Evolutionary conservation across 2,113 vertebrate genomes (phyloP).

Genomic region (Mungos mungo): DNA sequence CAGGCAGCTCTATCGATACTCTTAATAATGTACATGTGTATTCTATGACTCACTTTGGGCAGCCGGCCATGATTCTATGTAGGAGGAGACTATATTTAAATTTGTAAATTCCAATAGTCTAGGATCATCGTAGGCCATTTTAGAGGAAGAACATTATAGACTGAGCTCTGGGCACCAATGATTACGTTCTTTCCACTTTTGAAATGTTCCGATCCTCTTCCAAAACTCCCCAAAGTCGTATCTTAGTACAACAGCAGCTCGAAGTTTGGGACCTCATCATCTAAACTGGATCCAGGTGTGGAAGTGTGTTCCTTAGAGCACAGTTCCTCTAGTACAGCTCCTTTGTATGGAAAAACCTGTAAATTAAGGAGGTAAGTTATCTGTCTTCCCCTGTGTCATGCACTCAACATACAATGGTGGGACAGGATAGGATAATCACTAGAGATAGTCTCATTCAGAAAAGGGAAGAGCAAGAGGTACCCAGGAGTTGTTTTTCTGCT

Average conservation of each 20-base stretch:
- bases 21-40: not conserved
- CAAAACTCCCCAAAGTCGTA: not conserved
- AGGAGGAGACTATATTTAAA: not conserved
- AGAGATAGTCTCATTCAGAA: not conserved
- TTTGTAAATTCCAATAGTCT: not conserved
- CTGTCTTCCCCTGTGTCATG: not conserved
- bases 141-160: not conserved
- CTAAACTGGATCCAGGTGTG: not conserved
- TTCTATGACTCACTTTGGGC: not conserved
- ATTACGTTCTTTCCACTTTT: not conserved
- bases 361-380: not conserved
- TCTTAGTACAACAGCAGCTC: not conserved
- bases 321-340: not conserved
- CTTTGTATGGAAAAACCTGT: not conserved
- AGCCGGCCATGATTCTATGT: not conserved
- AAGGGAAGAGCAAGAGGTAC: not conserved
- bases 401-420: too few species aligned
- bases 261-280: not conserved
- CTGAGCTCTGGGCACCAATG: too few species aligned
- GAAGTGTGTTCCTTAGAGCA: not conserved
- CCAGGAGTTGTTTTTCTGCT: not conserved
- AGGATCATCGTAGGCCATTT: not conserved
- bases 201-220: not conserved
- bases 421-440: not conserved
- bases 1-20: not conserved